Percentiles rank a stretch among this genome's conserved stretches.
phyloP scores from a whole-genome alignment of 1,140 invertebrate species.

The Aleiodes sp. region DNA sequence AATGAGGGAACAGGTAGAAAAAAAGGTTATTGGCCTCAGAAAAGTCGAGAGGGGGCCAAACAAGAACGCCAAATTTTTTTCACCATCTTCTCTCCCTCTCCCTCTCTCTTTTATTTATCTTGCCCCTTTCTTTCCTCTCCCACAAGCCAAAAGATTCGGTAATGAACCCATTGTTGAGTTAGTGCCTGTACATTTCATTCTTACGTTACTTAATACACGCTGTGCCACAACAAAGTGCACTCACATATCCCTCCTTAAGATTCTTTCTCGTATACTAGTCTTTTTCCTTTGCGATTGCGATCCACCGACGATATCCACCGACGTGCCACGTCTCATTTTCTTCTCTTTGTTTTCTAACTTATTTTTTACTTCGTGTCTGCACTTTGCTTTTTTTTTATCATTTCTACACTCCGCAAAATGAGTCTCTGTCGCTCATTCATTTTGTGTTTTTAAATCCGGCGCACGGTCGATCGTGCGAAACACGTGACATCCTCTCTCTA shows the following conservation, averaged over 20 bases:
- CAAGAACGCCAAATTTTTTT: too few species aligned
- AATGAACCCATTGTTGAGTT: slow-evolving; percentile 41
- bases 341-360: slow-evolving; percentile 8
- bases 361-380: neutral
- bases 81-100: too few species aligned
- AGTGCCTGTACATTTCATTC: slow-evolving; percentile 21
- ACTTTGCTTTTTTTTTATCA: neutral
- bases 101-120: slow-evolving; percentile 16
- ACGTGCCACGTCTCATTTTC: neutral
- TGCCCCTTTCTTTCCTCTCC: neutral
- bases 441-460: neutral
- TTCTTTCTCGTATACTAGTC: slow-evolving; percentile 13
- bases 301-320: slow-evolving; percentile 1
- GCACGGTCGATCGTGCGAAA: slow-evolving; percentile 11
- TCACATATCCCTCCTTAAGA: neutral
- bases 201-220: neutral
- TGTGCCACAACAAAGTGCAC: neutral
- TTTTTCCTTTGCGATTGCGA: slow-evolving; percentile 21
- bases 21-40: too few species aligned
- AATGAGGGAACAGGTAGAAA: too few species aligned
- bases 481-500: slow-evolving; percentile 26
- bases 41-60: too few species aligned
- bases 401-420: neutral
- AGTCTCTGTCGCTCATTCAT: neutral
- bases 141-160: slow-evolving; percentile 37